These are phyloP conservation scores for Pimpla rufipes DNA, from an alignment of 2,888 invertebrate genomes.

Conservation along the genomic window DNA sequence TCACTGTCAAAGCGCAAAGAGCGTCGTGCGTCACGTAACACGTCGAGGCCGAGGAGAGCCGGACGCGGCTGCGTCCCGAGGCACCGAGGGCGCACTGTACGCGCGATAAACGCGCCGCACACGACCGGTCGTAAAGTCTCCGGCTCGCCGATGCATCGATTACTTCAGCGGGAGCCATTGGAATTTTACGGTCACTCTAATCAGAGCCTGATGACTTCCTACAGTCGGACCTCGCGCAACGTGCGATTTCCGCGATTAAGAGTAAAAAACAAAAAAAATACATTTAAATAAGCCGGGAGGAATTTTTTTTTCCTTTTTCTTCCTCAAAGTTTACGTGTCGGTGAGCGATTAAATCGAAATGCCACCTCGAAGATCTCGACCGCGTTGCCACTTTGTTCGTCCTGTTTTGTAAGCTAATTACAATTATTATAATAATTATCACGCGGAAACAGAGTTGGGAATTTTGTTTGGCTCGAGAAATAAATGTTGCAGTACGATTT, in stretches of 20 bases:
- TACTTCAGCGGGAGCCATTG: neutral
- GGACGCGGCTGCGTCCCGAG: conserved; percentile 44
- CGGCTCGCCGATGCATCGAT: neutral
- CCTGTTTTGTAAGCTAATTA: no score
- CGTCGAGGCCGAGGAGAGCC: conserved; percentile 63
- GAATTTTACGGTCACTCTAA: neutral
- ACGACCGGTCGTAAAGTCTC: neutral
- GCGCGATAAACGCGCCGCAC: neutral
- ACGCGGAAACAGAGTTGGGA: no score
- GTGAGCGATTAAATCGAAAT: no score
- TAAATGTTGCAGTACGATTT: no score
- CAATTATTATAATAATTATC: no score
- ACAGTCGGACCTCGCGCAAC: neutral
- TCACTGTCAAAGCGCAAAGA: conserved; percentile 82
- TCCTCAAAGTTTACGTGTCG: no score
- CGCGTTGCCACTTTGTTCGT: no score
- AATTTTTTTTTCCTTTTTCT: no score
- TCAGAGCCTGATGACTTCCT: neutral
- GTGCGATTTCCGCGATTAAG: neutral
- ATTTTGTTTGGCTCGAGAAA: no score
- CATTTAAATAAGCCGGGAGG: no score
- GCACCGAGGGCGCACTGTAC: conserved; percentile 17
- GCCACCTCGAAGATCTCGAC: no score
- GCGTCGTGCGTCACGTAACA: conserved; percentile 75
- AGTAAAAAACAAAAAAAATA: neutral